These are phyloP conservation scores for Campoletis raptor DNA, from an alignment of 2,888 invertebrate species.

Conservation along the genomic window DNA sequence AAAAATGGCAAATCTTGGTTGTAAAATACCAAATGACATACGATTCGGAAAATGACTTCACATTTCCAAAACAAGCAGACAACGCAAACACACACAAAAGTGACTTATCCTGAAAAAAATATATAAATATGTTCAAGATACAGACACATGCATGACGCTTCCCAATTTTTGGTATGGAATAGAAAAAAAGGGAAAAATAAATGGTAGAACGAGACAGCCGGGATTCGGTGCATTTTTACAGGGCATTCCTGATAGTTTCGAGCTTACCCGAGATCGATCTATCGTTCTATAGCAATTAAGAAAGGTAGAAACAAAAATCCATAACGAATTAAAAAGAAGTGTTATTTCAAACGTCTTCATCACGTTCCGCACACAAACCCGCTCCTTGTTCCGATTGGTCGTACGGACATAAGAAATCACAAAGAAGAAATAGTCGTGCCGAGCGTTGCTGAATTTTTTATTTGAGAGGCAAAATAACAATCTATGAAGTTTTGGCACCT, in stretches of 20 bases:
- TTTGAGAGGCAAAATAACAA: constrained; percentile 22
- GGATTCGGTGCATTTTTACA: constrained; percentile 78
- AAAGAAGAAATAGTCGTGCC: constrained; percentile 35
- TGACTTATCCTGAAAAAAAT: constrained; percentile 74
- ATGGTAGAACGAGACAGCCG: constrained; percentile 65
- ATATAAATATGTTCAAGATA: constrained; percentile 46
- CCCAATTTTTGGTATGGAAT: constrained; percentile 48
- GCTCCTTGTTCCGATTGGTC: constrained; percentile 17
- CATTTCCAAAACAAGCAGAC: constrained; percentile 1
- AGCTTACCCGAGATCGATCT: constrained; percentile 55
- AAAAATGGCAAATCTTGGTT: constrained; percentile 7
- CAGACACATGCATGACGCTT: constrained; percentile 44
- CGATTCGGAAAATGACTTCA: not conserved
- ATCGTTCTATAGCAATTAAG: constrained; percentile 65
- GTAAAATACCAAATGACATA: constrained; percentile 10
- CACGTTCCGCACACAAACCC: constrained; percentile 6
- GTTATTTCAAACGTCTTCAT: constrained; percentile 53
- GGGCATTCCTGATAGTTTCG: constrained; percentile 77
- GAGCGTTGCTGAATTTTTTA: constrained; percentile 53
- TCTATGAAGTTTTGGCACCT: constrained; percentile 51
- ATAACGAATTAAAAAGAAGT: constrained; percentile 29
- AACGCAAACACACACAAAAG: constrained; percentile 71
- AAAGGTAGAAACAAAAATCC: constrained; percentile 54
- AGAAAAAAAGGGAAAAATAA: constrained; percentile 26
- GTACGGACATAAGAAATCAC: constrained; percentile 7